phyloP scores from a whole-genome alignment of 2,888 invertebrate genomes.

The Polymixis lichenea region DNA sequence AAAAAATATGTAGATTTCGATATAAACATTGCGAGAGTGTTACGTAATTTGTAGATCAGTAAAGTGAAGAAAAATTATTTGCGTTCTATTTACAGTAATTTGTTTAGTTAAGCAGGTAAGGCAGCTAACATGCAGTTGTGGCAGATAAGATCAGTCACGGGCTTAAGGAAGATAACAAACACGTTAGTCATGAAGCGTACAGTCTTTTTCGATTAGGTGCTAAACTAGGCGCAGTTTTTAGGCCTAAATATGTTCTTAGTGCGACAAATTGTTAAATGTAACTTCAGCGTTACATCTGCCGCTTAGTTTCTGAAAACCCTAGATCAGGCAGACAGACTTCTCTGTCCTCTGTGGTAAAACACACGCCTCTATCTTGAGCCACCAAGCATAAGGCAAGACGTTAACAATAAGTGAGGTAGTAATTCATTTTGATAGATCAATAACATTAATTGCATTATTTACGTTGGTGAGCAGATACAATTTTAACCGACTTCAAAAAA shows the following conservation, averaged over 20 bases:
- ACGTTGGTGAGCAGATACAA: no score
- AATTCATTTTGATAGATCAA: no score
- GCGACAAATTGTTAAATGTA: neutral
- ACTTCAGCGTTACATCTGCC: neutral
- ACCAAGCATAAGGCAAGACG: no score
- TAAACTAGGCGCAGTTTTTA: conserved; percentile 12
- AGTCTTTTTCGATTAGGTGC: neutral
- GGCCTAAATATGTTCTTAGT: neutral
- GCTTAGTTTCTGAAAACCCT: neutral
- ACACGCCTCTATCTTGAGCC: neutral
- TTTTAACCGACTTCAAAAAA: no score
- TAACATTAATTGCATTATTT: no score
- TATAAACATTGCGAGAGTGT: conserved; percentile 8
- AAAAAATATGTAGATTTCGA: neutral
- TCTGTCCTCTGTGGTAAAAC: neutral
- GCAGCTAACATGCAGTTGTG: conserved; percentile 15
- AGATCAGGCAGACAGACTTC: neutral
- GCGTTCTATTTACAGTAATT: conserved; percentile 15
- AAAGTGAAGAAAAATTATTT: neutral
- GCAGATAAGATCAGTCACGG: conserved; percentile 38
- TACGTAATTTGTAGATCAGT: neutral
- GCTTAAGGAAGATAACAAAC: conserved; percentile 13
- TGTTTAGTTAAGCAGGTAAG: neutral
- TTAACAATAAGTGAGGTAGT: neutral
- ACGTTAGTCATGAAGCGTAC: conserved; percentile 7